Conservation (phyloP, 2,113 vertebrate genomes). For the Coturnix japonica region DNA sequence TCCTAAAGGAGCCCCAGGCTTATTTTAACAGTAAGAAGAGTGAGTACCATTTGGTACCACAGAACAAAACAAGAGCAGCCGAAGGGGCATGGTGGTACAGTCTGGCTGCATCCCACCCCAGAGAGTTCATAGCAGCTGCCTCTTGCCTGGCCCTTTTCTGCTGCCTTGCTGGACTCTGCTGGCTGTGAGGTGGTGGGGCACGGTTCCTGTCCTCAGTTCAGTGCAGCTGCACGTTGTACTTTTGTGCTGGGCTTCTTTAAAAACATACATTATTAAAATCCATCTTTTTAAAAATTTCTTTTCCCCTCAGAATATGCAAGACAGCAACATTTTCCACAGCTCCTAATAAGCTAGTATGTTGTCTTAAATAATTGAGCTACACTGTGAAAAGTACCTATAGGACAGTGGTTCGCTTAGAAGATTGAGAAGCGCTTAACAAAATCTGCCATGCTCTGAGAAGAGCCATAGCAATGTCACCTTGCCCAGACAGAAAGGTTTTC, state of each 20-base stretch:
- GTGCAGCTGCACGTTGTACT: neutral
- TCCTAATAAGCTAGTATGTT: neutral
- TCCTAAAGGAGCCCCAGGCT: neutral
- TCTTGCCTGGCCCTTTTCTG: neutral
- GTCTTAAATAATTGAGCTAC: neutral
- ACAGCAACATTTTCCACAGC: neutral
- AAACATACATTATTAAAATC: neutral
- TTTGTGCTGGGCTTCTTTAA: neutral
- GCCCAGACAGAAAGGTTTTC: neutral
- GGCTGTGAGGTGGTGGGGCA: neutral
- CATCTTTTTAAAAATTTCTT: neutral
- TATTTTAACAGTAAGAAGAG: neutral
- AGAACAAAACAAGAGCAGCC: neutral
- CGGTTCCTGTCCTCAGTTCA: neutral
- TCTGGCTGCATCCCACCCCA: neutral
- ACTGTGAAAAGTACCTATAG: neutral
- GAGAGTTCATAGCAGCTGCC: neutral
- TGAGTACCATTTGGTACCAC: too few species aligned
- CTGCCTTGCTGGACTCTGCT: neutral
- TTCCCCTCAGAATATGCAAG: neutral
- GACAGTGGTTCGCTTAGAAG: neutral
- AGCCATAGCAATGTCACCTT: neutral
- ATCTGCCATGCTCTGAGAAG: neutral
- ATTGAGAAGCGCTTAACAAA: neutral
- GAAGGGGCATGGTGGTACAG: neutral